Evolutionary conservation across 2,797 vertebrate species (phyloP).

Genomic region (Peromyscus eremicus): DNA sequence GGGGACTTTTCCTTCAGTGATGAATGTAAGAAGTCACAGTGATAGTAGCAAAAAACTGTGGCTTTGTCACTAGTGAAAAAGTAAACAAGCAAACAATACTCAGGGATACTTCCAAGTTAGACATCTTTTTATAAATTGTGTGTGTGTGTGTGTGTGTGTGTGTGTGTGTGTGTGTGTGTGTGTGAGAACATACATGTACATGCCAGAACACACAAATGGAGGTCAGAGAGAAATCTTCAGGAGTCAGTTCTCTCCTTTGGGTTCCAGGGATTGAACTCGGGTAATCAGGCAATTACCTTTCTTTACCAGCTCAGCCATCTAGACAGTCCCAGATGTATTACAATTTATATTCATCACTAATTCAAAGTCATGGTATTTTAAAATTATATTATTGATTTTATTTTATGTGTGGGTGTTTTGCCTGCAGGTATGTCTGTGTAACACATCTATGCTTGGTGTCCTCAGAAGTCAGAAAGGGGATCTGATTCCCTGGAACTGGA

Average conservation of each 20-base stretch:
- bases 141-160: background rate
- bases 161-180: background rate
- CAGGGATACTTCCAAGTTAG: background rate
- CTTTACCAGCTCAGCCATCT: background rate
- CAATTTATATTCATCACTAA: background rate
- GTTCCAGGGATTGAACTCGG: background rate
- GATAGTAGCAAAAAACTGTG: background rate
- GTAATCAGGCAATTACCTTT: background rate
- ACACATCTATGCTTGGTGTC: background rate
- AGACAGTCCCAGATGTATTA: background rate
- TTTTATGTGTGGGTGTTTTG: background rate
- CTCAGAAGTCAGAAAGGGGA: background rate
- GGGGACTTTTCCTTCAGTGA: background rate
- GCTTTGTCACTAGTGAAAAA: background rate
- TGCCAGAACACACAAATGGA: background rate
- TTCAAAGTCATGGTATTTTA: background rate
- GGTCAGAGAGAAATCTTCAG: background rate
- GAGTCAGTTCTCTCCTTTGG: background rate
- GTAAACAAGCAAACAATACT: background rate
- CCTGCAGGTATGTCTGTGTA: background rate
- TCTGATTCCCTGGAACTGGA: background rate
- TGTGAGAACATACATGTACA: background rate
- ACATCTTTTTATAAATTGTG: background rate
- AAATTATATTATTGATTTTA: background rate
- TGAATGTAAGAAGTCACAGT: background rate